Evolutionary conservation across 2,888 invertebrate species (phyloP).

Genomic region (Leptopilina myrica): DNA sequence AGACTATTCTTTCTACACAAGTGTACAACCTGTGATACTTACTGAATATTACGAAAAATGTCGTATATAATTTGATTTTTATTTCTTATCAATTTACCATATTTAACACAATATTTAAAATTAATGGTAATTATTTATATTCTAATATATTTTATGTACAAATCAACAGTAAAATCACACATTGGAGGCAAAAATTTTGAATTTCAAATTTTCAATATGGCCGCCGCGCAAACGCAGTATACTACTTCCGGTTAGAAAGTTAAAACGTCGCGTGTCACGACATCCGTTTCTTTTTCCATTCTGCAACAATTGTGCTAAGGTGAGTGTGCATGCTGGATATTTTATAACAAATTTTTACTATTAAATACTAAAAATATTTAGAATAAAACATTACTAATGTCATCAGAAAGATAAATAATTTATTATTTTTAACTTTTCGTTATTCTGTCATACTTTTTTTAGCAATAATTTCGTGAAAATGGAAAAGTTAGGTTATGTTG

Average conservation of each 20-base stretch:
- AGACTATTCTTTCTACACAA: neutral
- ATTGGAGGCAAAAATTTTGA: neutral
- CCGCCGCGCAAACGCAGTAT: neutral
- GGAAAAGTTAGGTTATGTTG: constrained; percentile 19
- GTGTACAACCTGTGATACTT: neutral
- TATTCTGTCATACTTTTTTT: neutral
- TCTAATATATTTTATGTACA: too few species aligned
- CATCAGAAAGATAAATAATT: neutral
- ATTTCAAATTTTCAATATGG: neutral
- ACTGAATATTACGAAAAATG: too few species aligned
- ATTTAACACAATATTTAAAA: too few species aligned
- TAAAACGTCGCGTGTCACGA: neutral
- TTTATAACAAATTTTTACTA: neutral
- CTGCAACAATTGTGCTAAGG: constrained; percentile 13
- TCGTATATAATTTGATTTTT: too few species aligned
- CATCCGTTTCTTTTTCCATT: constrained; percentile 21
- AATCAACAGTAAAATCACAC: too few species aligned
- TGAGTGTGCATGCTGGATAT: neutral
- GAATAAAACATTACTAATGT: neutral
- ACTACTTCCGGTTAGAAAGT: constrained; percentile 1
- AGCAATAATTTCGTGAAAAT: neutral
- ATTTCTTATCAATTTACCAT: too few species aligned
- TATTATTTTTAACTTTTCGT: neutral
- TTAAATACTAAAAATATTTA: neutral
- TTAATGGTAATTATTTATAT: too few species aligned